Base-by-base conservation (phyloP, 2,888 invertebrate genomes). In the Mantis religiosa region DNA sequence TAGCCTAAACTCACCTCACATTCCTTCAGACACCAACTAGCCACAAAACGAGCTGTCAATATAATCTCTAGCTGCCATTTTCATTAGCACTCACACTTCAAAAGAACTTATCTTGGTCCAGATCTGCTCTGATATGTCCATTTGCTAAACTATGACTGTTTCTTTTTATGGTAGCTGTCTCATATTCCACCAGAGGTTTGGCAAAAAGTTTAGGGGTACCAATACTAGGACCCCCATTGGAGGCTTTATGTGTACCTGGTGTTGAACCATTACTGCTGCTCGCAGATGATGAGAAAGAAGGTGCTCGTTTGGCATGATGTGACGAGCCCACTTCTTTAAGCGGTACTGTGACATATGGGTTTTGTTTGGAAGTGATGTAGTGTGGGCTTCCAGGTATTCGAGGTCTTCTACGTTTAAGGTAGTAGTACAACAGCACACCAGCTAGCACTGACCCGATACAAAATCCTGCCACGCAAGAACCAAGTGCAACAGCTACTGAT, bases 291-390 rank as follows among this genome's bases (percentile, higher is more conserved):
- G 90, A 95, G 93, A 96, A 96, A 28, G 96, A 96, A 14, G 96
- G 96, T 91, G 96, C 96, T 0, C 96, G 94, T 92, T 96, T 96
- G n/a, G 86, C 47, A 89, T 89, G 89, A 12, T 88, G 91, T 25
- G 93, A 92, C 2, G 54, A 71, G 91, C 95, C 94, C 92, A 96
- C 96, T 93, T 97, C 97, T 92, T 96, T 97, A 90, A 97, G 93
- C 0, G 97, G 97, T 84, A 97, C 96, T 34, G 97, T 96, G 90
- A 97, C 97, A 93, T 97, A 97, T 90, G 97, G 96, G 92, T 97
- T 97, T 87, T 90, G 97, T 92, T 97, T 97, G 0, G 96, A 95
- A 47, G 96, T 96, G 91, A 97, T 97, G 92, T 97, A 98, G 92
- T 97, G 97, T 0, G 97, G 97, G 88, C 97, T 96, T 83, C 97